phyloP scores from a whole-genome alignment of 64 coral and sea anemone genomes.

The Hydrozoanthus tunicans region DNA sequence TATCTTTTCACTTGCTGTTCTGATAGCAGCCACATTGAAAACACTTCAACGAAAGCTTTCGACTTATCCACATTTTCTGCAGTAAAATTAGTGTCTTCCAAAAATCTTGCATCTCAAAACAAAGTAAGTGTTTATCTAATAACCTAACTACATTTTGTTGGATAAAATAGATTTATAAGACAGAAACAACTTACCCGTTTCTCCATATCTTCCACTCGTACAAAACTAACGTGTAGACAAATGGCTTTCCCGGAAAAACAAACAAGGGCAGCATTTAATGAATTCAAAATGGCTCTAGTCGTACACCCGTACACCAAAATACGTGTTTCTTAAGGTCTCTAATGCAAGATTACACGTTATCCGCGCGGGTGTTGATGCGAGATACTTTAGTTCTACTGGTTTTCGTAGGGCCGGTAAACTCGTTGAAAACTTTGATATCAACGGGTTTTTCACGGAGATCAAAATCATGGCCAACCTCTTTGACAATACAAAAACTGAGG shows the following conservation, averaged over 20 bases:
- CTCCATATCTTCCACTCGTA: neutral
- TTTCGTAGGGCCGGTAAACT: no score
- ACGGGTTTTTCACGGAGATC: no score
- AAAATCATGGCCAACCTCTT: no score
- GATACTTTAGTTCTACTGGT: no score
- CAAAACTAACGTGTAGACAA: conserved; percentile 12
- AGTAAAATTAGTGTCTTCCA: conserved; percentile 20
- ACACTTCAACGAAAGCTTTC: conserved; percentile 17
- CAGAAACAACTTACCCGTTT: conserved; percentile 48
- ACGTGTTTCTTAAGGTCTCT: no score
- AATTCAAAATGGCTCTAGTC: neutral
- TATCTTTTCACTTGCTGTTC: conserved; percentile 17
- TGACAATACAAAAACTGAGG: no score
- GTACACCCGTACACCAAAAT: no score
- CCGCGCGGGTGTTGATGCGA: no score
- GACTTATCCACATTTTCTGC: conserved; percentile 27
- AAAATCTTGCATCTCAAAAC: conserved; percentile 8
- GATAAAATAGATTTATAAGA: conserved; percentile 35
- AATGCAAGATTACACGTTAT: no score
- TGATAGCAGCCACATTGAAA: conserved; percentile 5
- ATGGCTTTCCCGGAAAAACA: conserved; percentile 45
- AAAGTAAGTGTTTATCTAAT: conserved; percentile 29
- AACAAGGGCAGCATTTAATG: neutral
- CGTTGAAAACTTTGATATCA: no score
- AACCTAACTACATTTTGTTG: conserved; percentile 22